A percentile compares a stretch with the other conserved stretches of the same genome.
phyloP scores from a whole-genome alignment of 2,113 vertebrate species.

The Hiodon alosoides region DNA sequence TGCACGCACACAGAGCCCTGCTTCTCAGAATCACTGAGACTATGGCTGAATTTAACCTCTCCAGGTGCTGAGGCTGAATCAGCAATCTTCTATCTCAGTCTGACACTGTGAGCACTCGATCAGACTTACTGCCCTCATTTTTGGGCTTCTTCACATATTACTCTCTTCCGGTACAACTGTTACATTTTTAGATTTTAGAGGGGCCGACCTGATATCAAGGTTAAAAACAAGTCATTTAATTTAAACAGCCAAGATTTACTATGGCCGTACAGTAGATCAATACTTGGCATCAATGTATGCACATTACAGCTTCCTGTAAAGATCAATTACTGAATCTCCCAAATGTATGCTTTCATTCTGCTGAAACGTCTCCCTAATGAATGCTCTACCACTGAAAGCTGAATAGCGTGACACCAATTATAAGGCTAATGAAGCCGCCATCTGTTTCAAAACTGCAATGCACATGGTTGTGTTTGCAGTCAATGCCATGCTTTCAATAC shows the following conservation, averaged over 20 bases:
- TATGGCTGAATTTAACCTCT: slow-evolving; percentile 1
- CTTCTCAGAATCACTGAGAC: neutral
- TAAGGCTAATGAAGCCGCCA: slow-evolving; percentile 8
- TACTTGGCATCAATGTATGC: neutral
- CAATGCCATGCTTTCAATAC: too few relatives aligned
- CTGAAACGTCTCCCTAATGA: slow-evolving; percentile 2
- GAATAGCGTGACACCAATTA: neutral
- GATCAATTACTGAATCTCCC: neutral
- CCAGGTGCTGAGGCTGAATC: slow-evolving; percentile 1
- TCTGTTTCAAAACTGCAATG: slow-evolving; percentile 7
- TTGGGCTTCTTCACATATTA: too few relatives aligned
- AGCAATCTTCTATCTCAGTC: neutral
- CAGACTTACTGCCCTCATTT: neutral
- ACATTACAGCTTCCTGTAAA: neutral
- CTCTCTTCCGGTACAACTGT: too few relatives aligned
- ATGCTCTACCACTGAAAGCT: neutral
- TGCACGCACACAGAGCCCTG: neutral
- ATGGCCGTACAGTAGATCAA: neutral
- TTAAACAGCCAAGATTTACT: too few relatives aligned
- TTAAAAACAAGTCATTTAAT: too few relatives aligned
- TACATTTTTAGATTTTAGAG: too few relatives aligned
- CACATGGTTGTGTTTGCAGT: neutral
- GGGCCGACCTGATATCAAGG: too few relatives aligned
- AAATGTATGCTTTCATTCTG: neutral
- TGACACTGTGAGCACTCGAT: neutral